A percentile compares a stretch with the other conserved stretches of the same genome.
Conservation (phyloP, 2,888 invertebrate species). For the Ormyrus rosae region DNA sequence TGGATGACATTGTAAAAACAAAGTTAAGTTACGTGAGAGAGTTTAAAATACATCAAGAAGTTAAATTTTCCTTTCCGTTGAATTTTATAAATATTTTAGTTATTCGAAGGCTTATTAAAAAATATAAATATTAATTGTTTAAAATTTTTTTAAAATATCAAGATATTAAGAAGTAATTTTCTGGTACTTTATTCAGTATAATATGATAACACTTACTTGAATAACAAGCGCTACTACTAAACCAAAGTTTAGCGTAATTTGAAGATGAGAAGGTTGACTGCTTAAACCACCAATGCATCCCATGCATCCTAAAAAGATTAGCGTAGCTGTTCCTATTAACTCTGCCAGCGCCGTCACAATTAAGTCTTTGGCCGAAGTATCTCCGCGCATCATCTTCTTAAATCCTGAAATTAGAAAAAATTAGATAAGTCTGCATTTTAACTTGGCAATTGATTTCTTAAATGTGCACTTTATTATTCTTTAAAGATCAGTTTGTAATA, state of each 20-base stretch:
- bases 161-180: no score
- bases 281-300: slow-evolving; percentile 67
- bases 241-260: slow-evolving; percentile 72
- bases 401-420: slow-evolving; percentile 32
- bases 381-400: slow-evolving; percentile 55
- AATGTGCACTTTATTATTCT: no score
- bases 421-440: not conserved
- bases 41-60: no score
- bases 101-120: no score
- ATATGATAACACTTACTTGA: slow-evolving; percentile 66
- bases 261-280: slow-evolving; percentile 65
- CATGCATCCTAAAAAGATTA: slow-evolving; percentile 73
- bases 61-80: no score
- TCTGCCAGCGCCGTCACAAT: slow-evolving; percentile 70
- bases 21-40: no score
- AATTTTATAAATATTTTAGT: no score
- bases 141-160: no score
- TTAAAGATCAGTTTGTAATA: no score
- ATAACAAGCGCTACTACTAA: slow-evolving; percentile 73
- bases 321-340: slow-evolving; percentile 70
- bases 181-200: no score
- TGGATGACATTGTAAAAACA: slow-evolving; percentile 3
- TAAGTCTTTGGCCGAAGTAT: slow-evolving; percentile 37
- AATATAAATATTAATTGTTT: no score
- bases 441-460: no score